Conservation (phyloP, 2,888 invertebrate species). For the Andrena flavipes region DNA sequence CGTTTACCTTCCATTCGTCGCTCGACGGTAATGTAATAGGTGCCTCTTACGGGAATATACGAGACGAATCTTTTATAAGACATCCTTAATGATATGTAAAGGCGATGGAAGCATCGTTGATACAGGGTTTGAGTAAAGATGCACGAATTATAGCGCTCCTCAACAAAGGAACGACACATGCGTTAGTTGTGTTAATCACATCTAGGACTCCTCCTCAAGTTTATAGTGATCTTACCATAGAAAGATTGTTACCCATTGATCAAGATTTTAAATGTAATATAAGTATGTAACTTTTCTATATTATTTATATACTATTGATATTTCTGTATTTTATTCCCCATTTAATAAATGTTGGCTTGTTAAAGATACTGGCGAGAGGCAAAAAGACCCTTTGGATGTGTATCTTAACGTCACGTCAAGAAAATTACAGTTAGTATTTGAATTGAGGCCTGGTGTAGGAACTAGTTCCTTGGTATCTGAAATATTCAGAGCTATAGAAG, state of each 20-base stretch:
- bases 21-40: not conserved
- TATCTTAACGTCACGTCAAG: constrained; percentile 86
- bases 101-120: constrained; percentile 84
- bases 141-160: constrained; percentile 87
- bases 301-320: not conserved
- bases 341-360: constrained; percentile 37
- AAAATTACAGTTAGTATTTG: constrained; percentile 86
- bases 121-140: constrained; percentile 86
- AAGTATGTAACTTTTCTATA: constrained; percentile 83
- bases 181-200: constrained; percentile 87
- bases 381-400: constrained; percentile 85
- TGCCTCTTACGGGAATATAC: not conserved
- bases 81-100: constrained; percentile 71
- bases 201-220: constrained; percentile 89
- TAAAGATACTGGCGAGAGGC: constrained; percentile 86
- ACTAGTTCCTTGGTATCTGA: constrained; percentile 91
- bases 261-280: constrained; percentile 92
- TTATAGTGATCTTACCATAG: constrained; percentile 92
- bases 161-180: constrained; percentile 86
- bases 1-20: too few relatives aligned
- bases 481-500: constrained; percentile 90
- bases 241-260: constrained; percentile 93
- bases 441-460: constrained; percentile 87
- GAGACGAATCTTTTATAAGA: constrained; percentile 7
- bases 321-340: not conserved